Base-by-base conservation (phyloP, 2,113 vertebrate genomes). In the Junco hyemalis region DNA sequence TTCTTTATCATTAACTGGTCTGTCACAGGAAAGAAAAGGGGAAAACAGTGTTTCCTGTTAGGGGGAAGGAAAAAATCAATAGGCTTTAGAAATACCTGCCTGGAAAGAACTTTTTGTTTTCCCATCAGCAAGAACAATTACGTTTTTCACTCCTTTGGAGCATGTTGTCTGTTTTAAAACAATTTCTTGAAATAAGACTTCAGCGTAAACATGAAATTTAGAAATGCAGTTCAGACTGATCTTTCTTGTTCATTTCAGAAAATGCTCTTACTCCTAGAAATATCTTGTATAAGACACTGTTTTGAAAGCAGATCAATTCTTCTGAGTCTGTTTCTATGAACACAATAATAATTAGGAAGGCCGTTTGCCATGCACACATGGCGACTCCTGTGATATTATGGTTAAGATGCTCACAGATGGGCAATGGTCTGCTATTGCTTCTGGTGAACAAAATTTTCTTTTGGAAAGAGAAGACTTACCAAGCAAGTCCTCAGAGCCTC, bases 1-100 rank as follows among this genome's bases (percentile, higher is more conserved):
- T 96, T 97, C 95, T 97, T 95, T 97, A 96, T 97, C 96, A 93
- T 96, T 97, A 94, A 95, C 94, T 96, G 92, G 77, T 92, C 96
- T 95, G 94, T 95, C 96, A 96, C 94, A 97, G 97, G 96, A 98
- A 98, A 95, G 96, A 96, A 97, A 97, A 97, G 95, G 96, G 97
- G 95, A 96, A 97, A 97, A 93, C 63, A 82, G 95, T 56, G 73
- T 89, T 97, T 96, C 97, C 97, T 98, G 97, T 94, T 95, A 92
- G 86, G 40, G 61, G 90, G 76, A 95, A 90, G 78, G 94, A 92
- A 61, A 54, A 65, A 90, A 88, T 82, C 80, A 96, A 72, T 93
- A 81, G 92, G 44, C 81, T 54, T 93, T 81, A 95, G 93, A 95
- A 94, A 95, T 94, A 96, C 83, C 96, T 90, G 93, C 53, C 79